These are phyloP conservation scores for Philaethria dido DNA, from an alignment of 2,888 invertebrate species.

Conservation along the genomic window DNA sequence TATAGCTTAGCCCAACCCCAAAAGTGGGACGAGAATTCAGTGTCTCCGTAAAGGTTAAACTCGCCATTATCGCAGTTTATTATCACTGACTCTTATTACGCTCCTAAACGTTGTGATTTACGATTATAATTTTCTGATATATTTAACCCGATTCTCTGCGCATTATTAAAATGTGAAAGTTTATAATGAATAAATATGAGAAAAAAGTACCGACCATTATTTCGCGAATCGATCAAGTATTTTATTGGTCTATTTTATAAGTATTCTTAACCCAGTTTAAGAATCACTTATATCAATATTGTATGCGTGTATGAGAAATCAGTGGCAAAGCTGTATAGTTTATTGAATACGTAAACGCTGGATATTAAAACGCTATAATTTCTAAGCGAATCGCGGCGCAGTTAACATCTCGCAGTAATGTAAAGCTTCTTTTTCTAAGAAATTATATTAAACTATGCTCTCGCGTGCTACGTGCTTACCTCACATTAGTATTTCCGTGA, in stretches of 20 bases:
- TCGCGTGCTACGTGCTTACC: conserved; percentile 59
- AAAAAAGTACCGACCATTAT: conserved; percentile 28
- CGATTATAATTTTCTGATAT: conserved; percentile 29
- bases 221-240: conserved; percentile 34
- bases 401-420: conserved; percentile 44
- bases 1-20: conserved; percentile 26
- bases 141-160: conserved; percentile 33
- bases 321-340: conserved; percentile 23
- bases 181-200: conserved; percentile 16
- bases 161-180: conserved; percentile 38
- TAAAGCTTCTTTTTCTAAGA: conserved; percentile 46
- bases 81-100: conserved; percentile 26
- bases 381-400: conserved; percentile 44
- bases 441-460: conserved; percentile 53
- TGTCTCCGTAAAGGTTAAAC: conserved; percentile 40
- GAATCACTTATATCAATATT: conserved; percentile 24
- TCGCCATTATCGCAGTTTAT: conserved; percentile 37
- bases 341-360: conserved; percentile 35
- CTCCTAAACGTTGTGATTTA: conserved; percentile 34
- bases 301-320: conserved; percentile 22
- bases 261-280: conserved; percentile 34
- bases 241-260: conserved; percentile 38
- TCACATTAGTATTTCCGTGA: conserved; percentile 49
- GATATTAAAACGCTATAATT: conserved; percentile 43
- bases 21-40: conserved; percentile 41